Percentiles rank a stretch among this genome's conserved stretches.
These are phyloP conservation scores for Hippocampus mohnikei DNA, from an alignment of 2,113 vertebrate species.

Conservation along the genomic window DNA sequence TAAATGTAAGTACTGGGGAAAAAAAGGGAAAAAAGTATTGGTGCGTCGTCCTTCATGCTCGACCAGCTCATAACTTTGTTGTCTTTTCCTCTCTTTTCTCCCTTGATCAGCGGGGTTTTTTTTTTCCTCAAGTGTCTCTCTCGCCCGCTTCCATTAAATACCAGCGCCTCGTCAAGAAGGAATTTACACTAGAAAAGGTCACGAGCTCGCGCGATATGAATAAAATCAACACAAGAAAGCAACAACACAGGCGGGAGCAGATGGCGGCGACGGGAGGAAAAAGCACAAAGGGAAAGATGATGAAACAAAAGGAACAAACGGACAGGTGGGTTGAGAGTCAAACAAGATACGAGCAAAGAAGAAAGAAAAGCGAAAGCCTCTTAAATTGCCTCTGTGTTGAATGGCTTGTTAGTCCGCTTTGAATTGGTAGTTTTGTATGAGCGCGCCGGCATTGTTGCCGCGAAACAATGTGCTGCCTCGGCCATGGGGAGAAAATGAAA, in stretches of 20 bases:
- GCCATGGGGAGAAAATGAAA: conserved; percentile 8
- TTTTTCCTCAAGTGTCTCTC: conserved; percentile 8
- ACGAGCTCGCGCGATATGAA: conserved; percentile 39
- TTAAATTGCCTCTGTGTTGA: conserved; percentile 8
- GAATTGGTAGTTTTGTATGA: conserved; percentile 12
- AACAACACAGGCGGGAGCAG: conserved; percentile 35
- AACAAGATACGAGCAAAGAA: conserved; percentile 19
- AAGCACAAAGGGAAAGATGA: conserved; percentile 33
- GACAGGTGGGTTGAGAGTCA: conserved; percentile 30
- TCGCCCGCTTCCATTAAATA: conserved; percentile 42
- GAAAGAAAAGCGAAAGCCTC: conserved; percentile 18
- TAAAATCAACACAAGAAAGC: conserved; percentile 29
- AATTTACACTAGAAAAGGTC: conserved; percentile 60
- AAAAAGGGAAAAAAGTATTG: too few relatives aligned
- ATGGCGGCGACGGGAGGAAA: conserved; percentile 35
- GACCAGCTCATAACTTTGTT: neutral
- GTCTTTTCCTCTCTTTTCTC: neutral
- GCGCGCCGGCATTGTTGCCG: neutral
- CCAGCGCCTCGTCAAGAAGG: conserved; percentile 27
- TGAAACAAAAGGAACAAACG: conserved; percentile 27
- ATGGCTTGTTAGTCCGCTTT: conserved; percentile 25
- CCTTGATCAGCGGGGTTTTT: neutral
- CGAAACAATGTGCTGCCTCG: neutral
- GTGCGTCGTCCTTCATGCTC: too few relatives aligned
- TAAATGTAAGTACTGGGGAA: too few relatives aligned